A percentile compares a stretch with the other conserved stretches of the same genome.
Evolutionary conservation across 2,888 invertebrate species (phyloP).

Genomic region (Pollenia griseotomentosa): DNA sequence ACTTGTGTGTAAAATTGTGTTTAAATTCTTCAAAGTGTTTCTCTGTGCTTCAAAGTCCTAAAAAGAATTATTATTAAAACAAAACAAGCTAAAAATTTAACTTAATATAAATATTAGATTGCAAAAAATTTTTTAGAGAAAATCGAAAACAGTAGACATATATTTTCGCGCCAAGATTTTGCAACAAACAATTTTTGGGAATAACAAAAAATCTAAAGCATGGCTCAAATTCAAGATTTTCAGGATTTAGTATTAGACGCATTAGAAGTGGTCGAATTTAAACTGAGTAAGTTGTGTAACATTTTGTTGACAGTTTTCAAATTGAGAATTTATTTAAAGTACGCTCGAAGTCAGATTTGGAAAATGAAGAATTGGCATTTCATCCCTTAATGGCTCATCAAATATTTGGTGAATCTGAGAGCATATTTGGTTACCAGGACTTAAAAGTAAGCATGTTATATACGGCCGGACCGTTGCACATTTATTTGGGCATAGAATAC

Average conservation of each 20-base stretch:
- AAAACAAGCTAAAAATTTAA: neutral
- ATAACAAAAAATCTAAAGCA: constrained; percentile 61
- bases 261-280: constrained; percentile 82
- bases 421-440: constrained; percentile 96
- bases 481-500: constrained; percentile 91
- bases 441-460: constrained; percentile 91
- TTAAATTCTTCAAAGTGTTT: neutral
- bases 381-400: constrained; percentile 96
- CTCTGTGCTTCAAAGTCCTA: neutral
- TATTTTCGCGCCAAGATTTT: constrained; percentile 78
- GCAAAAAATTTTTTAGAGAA: neutral
- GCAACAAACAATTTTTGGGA: constrained; percentile 24
- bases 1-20: constrained; percentile 30
- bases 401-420: constrained; percentile 95
- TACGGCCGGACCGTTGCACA: constrained; percentile 91
- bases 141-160: neutral
- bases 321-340: constrained; percentile 83
- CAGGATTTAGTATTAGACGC: constrained; percentile 82
- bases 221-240: constrained; percentile 81
- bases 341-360: constrained; percentile 87
- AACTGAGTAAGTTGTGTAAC: constrained; percentile 80
- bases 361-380: constrained; percentile 88
- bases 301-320: neutral
- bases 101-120: neutral
- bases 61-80: neutral